Evolutionary conservation across 1,140 invertebrate genomes (phyloP).

Genomic region (Campodea augens): DNA sequence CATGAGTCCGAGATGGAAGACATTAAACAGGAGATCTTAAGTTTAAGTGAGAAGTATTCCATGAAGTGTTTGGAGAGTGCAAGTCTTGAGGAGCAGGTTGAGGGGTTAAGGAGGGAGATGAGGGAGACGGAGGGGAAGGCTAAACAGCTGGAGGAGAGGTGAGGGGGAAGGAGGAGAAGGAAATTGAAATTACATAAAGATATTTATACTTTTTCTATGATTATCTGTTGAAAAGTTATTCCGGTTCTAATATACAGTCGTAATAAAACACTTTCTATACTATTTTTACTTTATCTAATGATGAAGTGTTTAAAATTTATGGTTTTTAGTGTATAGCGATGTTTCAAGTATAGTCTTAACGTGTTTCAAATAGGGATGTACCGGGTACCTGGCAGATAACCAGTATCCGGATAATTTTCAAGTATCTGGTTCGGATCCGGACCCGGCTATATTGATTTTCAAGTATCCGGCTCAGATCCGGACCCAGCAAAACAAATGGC

Average conservation of each 20-base stretch:
- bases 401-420: too few relatives aligned
- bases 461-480: too few relatives aligned
- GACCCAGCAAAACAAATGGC: too few relatives aligned
- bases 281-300: not conserved
- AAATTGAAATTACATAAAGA: too few relatives aligned
- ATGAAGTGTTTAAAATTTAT: conserved; percentile 3
- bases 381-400: too few relatives aligned
- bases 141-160: conserved; percentile 51
- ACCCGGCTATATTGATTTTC: too few relatives aligned
- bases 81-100: conserved; percentile 61
- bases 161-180: too few relatives aligned
- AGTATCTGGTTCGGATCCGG: too few relatives aligned
- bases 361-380: too few relatives aligned
- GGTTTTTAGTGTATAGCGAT: conserved; percentile 4
- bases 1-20: conserved; percentile 60
- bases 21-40: conserved; percentile 65
- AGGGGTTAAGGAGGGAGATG: conserved; percentile 50
- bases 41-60: conserved; percentile 74
- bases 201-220: not conserved
- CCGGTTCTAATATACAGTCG: not conserved
- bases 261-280: not conserved
- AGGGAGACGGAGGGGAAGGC: conserved; percentile 59
- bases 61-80: conserved; percentile 79
- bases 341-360: conserved; percentile 14
- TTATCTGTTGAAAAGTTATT: not conserved